A percentile compares a stretch with the other conserved stretches of the same genome.
Conservation (phyloP, 1,140 invertebrate genomes). For the Trachymyrmex septentrionalis region DNA sequence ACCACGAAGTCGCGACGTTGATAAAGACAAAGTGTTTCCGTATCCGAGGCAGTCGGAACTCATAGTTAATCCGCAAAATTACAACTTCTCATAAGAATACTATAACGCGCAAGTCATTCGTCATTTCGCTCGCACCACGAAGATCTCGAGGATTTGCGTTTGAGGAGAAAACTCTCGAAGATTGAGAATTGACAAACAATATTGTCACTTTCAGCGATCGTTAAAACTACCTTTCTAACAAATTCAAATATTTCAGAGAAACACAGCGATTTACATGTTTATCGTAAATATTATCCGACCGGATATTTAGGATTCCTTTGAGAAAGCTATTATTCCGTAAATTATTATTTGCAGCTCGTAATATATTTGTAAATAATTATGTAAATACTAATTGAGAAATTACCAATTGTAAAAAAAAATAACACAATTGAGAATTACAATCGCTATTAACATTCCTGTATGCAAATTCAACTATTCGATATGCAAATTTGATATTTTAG, state of each 20-base stretch:
- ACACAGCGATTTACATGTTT: background rate
- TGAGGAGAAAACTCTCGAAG: background rate
- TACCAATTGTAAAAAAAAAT: slow-evolving; percentile 11
- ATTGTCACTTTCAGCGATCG: background rate
- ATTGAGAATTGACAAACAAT: background rate
- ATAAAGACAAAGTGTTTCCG: slow-evolving; percentile 62
- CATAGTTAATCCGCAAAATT: slow-evolving; percentile 51
- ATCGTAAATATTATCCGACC: background rate
- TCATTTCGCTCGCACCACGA: slow-evolving; percentile 14
- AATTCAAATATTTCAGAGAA: slow-evolving; percentile 2
- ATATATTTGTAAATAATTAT: slow-evolving; percentile 7
- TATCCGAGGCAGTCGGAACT: slow-evolving; percentile 41
- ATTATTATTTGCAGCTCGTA: background rate
- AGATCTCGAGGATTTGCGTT: slow-evolving; percentile 8
- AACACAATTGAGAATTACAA: background rate
- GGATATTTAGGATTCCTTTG: background rate
- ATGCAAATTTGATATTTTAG: background rate
- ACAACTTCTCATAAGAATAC: slow-evolving; percentile 59
- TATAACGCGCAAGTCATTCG: slow-evolving; percentile 31
- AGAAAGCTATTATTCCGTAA: slow-evolving; percentile 4
- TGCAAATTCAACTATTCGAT: slow-evolving; percentile 1
- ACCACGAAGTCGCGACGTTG: slow-evolving; percentile 45
- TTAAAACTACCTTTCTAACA: background rate
- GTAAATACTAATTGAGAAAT: slow-evolving; percentile 8
- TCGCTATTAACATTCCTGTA: background rate